Percentiles rank a stretch among this genome's conserved stretches.
Conservation (phyloP, 2,797 vertebrate genomes). For the Gymnodraco acuticeps region DNA sequence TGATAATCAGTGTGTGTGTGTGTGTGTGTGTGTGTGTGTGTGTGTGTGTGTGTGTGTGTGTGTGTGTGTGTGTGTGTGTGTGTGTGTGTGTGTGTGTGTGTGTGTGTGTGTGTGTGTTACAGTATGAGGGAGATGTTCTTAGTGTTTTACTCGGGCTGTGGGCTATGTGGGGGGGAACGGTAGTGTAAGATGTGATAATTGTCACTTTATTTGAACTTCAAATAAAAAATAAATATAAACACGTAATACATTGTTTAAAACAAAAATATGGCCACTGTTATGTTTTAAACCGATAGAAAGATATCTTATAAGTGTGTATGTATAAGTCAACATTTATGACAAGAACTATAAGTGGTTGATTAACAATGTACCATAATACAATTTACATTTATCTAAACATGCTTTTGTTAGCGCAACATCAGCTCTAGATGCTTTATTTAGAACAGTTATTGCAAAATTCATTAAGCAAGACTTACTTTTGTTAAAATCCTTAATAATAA, state of each 20-base stretch:
- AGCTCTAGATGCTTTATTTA: not conserved
- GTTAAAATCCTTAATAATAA: not conserved
- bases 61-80: too few relatives aligned
- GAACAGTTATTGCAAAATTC: rapidly evolving
- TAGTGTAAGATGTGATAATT: too few relatives aligned
- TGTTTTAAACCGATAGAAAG: too few relatives aligned
- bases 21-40: too few relatives aligned
- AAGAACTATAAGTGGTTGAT: too few relatives aligned
- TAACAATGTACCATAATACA: not conserved
- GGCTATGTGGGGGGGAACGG: not conserved
- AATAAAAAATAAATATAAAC: not conserved
- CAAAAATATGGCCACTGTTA: not conserved
- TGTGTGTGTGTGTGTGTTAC: not conserved
- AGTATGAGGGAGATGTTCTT: not conserved
- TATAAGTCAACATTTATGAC: too few relatives aligned
- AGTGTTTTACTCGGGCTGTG: too few relatives aligned
- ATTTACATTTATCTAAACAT: not conserved
- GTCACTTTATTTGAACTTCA: not conserved
- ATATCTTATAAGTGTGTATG: too few relatives aligned
- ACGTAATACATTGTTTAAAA: not conserved
- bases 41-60: too few relatives aligned
- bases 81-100: too few relatives aligned
- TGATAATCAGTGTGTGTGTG: constrained; percentile 33
- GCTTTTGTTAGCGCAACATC: too few relatives aligned
- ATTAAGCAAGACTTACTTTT: not conserved